Evolutionary conservation across 2,888 invertebrate genomes (phyloP).

Genomic region (Drosophila infuscata): DNA sequence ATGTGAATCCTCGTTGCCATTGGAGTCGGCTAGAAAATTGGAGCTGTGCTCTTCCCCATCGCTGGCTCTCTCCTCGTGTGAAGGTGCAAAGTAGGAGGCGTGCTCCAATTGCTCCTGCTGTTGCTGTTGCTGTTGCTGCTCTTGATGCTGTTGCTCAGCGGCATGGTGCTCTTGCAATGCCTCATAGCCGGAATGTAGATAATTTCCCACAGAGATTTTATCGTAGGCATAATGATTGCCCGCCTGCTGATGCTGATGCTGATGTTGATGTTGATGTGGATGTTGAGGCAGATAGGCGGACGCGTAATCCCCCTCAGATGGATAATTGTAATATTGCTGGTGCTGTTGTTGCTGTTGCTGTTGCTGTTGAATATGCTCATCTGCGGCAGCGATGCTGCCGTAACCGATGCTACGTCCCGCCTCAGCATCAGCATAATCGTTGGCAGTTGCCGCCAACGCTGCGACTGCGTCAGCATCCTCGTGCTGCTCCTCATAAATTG

Average conservation of each 20-base stretch:
- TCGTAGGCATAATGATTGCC: constrained; percentile 68
- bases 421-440: constrained; percentile 62
- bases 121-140: constrained; percentile 58
- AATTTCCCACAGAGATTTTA: constrained; percentile 83
- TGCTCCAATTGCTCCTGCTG: constrained; percentile 53
- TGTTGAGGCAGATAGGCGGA: constrained; percentile 66
- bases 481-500: constrained; percentile 83
- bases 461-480: constrained; percentile 69
- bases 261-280: constrained; percentile 45
- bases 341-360: constrained; percentile 61
- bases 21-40: constrained; percentile 70
- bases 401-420: constrained; percentile 30
- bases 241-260: constrained; percentile 33
- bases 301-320: constrained; percentile 60
- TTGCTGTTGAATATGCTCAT: constrained; percentile 30
- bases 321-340: constrained; percentile 75
- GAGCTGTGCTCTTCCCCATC: constrained; percentile 66
- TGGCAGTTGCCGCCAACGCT: constrained; percentile 64
- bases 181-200: constrained; percentile 73
- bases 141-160: constrained; percentile 52
- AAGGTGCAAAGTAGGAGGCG: constrained; percentile 43
- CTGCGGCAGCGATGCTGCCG: constrained; percentile 25
- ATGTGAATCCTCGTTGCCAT: constrained; percentile 40
- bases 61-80: constrained; percentile 27
- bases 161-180: constrained; percentile 47